Evolutionary conservation across 1,140 invertebrate species (phyloP).

Genomic region (Penaeus japonicus): DNA sequence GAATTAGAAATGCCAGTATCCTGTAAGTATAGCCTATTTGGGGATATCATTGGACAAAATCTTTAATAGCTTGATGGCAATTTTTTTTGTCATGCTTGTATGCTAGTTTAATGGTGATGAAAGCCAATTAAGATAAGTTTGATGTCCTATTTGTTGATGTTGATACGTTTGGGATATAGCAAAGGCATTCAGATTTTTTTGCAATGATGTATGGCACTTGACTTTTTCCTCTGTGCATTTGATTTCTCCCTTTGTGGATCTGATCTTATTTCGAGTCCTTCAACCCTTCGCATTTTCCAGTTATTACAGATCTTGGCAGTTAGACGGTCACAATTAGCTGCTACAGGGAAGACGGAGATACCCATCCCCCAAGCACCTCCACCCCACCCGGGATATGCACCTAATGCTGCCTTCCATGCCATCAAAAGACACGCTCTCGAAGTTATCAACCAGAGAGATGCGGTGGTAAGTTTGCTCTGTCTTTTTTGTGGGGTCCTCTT

Average conservation of each 20-base stretch:
- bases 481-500: no score
- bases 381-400: slow-evolving; percentile 71
- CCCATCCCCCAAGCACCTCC: slow-evolving; percentile 66
- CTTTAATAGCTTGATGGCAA: no score
- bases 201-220: neutral
- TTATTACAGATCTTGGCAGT: slow-evolving; percentile 66
- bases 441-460: slow-evolving; percentile 87
- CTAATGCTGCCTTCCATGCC: slow-evolving; percentile 91
- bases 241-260: neutral
- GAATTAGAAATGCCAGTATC: no score
- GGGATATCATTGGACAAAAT: no score
- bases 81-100: no score
- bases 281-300: slow-evolving; percentile 54
- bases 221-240: neutral
- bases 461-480: slow-evolving; percentile 82
- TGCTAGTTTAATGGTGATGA: no score
- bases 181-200: no score
- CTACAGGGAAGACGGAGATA: slow-evolving; percentile 63
- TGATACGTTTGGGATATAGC: no score
- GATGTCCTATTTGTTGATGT: no score
- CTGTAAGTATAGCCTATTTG: no score
- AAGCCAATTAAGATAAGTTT: no score
- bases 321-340: slow-evolving; percentile 72
- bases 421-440: slow-evolving; percentile 92
- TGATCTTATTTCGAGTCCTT: no score